Evolutionary conservation across 2,113 vertebrate genomes (phyloP), one percentile per base, ranked within the genome.

Genomic region (Phylloscopus whistleri): DNA sequence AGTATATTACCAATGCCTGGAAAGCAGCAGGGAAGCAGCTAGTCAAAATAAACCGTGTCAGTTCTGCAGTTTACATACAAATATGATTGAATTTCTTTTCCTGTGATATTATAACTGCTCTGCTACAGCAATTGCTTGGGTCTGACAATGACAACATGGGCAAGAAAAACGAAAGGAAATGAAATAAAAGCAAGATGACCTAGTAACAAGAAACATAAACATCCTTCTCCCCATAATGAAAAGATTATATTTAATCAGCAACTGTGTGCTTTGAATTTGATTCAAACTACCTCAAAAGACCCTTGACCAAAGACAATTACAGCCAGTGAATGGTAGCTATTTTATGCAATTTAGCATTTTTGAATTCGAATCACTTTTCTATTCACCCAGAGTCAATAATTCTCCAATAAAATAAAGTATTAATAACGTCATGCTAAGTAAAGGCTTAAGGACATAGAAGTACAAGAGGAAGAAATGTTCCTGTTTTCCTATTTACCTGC

Each of bases 401-500:
- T 96, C 66, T 91, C 80, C 72, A 80, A 68, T 91, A 85, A 43
- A 94, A 94, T 62, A 43, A 44, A 88, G 33, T 52, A 69, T 69
- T 96, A 96, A 95, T 82, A 96, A 95, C 33, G 85, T n/a, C 43
- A 87, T 80, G 46, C 23, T 94, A 94, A 95, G 69, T 84, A 90
- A 37, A 68, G 76, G 73, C 68, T 96, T 73, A 77, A 92, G 33
- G 78, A 44, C 63, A 95, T 75, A 86, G 31, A 95, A 94, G 55
- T 89, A 96, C 55, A 95, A 94, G 92, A 90, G 53, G 60, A 89
- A 83, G 89, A 97, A 96, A 93, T 60, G 26, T 80, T 67, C 70
- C 92, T 95, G 60, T 41, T 76, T 90, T 94, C 56, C 51, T 89
- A 87, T 90, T 87, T 75, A 72, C 28, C 75, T 87, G 89, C 58